A percentile compares a stretch with the other conserved stretches of the same genome.
Evolutionary conservation across 2,113 vertebrate species (phyloP).

Genomic region (Onychostoma macrolepis): DNA sequence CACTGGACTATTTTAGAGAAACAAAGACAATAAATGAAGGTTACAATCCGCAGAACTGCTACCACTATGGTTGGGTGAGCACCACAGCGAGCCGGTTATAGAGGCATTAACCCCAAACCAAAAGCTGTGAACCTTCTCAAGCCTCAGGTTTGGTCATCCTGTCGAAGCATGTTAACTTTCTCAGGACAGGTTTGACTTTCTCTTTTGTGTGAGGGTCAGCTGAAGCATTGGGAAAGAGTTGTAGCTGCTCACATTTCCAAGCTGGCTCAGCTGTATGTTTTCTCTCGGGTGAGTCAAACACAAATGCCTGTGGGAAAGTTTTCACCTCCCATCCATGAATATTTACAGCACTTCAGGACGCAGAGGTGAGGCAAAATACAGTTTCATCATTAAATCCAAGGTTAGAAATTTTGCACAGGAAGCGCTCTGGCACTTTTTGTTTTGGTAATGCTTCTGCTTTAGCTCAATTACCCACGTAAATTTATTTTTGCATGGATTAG

Average conservation of each 20-base stretch:
- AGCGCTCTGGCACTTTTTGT: slow-evolving; percentile 51
- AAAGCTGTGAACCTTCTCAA: not conserved
- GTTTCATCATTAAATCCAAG: slow-evolving; percentile 67
- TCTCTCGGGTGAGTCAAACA: slow-evolving; percentile 46
- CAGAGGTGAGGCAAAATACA: slow-evolving; percentile 39
- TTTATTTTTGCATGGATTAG: slow-evolving; percentile 70
- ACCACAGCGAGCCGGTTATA: not conserved
- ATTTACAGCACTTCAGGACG: slow-evolving; percentile 41
- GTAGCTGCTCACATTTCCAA: slow-evolving; percentile 5
- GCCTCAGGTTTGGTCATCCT: not conserved
- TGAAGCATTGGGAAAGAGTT: not conserved
- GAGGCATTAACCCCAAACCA: slow-evolving; percentile 14
- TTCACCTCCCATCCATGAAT: slow-evolving; percentile 48
- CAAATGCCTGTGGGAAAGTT: slow-evolving; percentile 51
- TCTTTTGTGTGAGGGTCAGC: slow-evolving; percentile 4
- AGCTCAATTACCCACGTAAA: slow-evolving; percentile 70
- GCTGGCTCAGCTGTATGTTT: slow-evolving; percentile 21
- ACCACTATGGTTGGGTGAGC: not conserved
- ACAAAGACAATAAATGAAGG: slow-evolving; percentile 9
- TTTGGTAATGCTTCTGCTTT: slow-evolving; percentile 61
- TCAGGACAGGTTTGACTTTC: not conserved
- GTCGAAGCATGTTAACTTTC: not conserved
- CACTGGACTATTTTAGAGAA: not conserved
- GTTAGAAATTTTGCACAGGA: slow-evolving; percentile 62
- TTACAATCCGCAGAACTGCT: not conserved